Percentiles rank a stretch among this genome's conserved stretches.
These are phyloP conservation scores for Typhlomys cinereus DNA, from an alignment of 2,113 vertebrate species.

Conservation along the genomic window DNA sequence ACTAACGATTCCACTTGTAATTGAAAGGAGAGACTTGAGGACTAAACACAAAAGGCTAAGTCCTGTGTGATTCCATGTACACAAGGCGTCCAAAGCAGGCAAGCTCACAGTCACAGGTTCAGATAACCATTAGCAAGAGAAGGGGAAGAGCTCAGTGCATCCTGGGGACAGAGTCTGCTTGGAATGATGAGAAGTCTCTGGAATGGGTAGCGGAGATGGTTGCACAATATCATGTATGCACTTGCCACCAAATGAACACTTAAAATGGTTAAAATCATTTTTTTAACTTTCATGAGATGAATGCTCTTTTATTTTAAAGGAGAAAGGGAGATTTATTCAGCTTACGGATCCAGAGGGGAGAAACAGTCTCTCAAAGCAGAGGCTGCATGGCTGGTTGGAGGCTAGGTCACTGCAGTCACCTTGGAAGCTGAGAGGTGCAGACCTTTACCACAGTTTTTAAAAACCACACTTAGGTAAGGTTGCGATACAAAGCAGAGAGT, in stretches of 20 bases:
- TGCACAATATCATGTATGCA: not conserved
- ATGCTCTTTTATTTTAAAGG: no score
- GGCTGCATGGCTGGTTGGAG: no score
- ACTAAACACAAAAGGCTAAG: slow-evolving; percentile 1
- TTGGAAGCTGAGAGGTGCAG: no score
- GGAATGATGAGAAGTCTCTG: slow-evolving; percentile 27
- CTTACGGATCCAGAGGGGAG: no score
- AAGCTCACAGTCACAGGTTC: not conserved
- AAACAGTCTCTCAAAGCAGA: no score
- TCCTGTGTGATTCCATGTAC: not conserved
- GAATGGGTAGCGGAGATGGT: not conserved
- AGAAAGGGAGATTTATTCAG: no score
- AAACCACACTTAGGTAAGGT: not conserved
- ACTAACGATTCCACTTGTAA: not conserved
- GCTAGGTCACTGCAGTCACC: no score
- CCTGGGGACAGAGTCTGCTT: slow-evolving; percentile 4
- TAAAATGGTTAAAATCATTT: slow-evolving; percentile 1
- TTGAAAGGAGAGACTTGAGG: not conserved
- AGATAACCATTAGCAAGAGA: not conserved
- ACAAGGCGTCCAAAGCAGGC: not conserved
- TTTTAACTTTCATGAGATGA: not conserved
- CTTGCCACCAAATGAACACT: not conserved
- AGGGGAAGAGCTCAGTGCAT: not conserved
- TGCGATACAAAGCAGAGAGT: not conserved
- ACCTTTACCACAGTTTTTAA: not conserved